These are phyloP conservation scores for Panzeria rudis DNA, from an alignment of 2,888 invertebrate species.

Conservation along the genomic window DNA sequence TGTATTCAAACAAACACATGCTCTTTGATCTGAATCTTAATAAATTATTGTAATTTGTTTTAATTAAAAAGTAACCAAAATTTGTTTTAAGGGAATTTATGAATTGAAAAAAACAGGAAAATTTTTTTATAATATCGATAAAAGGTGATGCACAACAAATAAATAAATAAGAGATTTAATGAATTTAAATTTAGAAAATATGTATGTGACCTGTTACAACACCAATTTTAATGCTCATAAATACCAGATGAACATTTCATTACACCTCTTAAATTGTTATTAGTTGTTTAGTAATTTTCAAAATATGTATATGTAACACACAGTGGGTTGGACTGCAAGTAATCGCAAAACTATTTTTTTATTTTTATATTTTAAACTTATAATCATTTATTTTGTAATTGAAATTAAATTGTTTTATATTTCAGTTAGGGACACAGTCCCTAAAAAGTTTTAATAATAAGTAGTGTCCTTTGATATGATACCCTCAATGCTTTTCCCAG, in stretches of 20 bases:
- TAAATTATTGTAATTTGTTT: conserved; percentile 58
- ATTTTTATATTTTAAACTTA: too few relatives aligned
- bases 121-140: conserved; percentile 2
- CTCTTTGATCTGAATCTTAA: conserved; percentile 36
- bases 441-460: too few relatives aligned
- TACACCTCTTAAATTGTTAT: conserved; percentile 14
- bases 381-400: too few relatives aligned
- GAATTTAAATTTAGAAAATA: not conserved
- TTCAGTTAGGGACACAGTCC: too few relatives aligned
- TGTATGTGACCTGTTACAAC: not conserved
- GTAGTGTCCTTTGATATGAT: too few relatives aligned
- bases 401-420: too few relatives aligned
- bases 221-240: not conserved
- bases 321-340: not conserved
- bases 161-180: not conserved
- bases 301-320: not conserved
- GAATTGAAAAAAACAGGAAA: conserved; percentile 7
- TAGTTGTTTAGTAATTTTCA: not conserved
- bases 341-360: too few relatives aligned
- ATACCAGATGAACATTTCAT: not conserved
- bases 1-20: not conserved
- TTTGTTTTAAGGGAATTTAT: conserved; percentile 8
- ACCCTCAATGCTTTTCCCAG: too few relatives aligned
- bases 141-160: not conserved
- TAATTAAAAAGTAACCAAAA: conserved; percentile 49